Conservation (phyloP, 2,113 vertebrate species). For the Dascyllus trimaculatus region DNA sequence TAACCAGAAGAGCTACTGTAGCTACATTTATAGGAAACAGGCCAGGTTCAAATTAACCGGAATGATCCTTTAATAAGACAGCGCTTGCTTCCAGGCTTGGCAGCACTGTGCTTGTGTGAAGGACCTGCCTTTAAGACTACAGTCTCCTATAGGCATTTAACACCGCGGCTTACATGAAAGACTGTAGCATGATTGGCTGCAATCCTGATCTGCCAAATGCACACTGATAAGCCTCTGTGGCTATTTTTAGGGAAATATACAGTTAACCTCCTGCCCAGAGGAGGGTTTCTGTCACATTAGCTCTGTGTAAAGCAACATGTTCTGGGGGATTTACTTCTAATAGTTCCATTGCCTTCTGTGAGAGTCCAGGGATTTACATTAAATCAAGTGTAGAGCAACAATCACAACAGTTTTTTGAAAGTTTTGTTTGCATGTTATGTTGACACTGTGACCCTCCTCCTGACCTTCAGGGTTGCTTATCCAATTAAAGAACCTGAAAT, state of each 20-base stretch:
- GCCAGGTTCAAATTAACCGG: not conserved
- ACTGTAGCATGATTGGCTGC: not conserved
- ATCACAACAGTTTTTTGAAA: too few relatives aligned
- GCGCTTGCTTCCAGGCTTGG: not conserved
- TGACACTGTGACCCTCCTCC: not conserved
- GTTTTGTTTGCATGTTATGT: not conserved
- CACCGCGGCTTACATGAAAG: not conserved
- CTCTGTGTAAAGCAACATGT: too few relatives aligned
- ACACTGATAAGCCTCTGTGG: not conserved
- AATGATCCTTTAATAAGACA: constrained; percentile 7
- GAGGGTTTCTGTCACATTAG: too few relatives aligned
- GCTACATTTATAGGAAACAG: constrained; percentile 7
- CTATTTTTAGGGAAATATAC: not conserved
- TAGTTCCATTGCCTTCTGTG: not conserved
- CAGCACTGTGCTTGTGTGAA: too few relatives aligned
- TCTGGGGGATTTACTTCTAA: not conserved
- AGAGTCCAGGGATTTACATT: not conserved
- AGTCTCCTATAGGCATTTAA: not conserved
- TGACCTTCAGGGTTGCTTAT: not conserved
- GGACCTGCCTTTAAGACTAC: constrained; percentile 3
- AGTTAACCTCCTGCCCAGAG: constrained; percentile 1
- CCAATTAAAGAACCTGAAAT: constrained; percentile 34
- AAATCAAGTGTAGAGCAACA: not conserved
- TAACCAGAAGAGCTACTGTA: too few relatives aligned
- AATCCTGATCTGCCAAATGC: not conserved